phyloP scores from a whole-genome alignment of 1,140 invertebrate genomes.

The Pararge aegeria region DNA sequence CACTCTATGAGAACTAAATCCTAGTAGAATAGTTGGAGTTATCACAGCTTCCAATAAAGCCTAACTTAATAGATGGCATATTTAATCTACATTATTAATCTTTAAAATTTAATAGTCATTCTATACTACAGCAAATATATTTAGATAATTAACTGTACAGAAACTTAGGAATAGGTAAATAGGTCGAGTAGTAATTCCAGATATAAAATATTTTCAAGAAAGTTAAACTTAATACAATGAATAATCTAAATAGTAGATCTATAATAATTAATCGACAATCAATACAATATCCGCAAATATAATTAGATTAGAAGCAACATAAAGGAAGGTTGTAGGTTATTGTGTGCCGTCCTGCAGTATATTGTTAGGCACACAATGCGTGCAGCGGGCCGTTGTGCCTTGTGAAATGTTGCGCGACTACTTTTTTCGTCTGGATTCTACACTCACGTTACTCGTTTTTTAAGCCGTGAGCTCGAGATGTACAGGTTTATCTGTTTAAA shows the following conservation, averaged over 20 bases:
- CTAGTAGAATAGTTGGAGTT: no score
- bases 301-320: slow-evolving; percentile 24
- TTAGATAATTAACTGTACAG: no score
- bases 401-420: slow-evolving; percentile 78
- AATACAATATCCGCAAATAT: slow-evolving; percentile 19
- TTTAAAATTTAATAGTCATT: no score
- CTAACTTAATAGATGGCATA: no score
- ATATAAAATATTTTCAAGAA: no score
- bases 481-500: slow-evolving; percentile 79
- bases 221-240: no score
- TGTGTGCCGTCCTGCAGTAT: slow-evolving; percentile 59
- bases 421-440: slow-evolving; percentile 79
- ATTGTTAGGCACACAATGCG: slow-evolving; percentile 76
- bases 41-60: no score
- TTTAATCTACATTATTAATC: no score
- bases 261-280: not conserved
- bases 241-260: no score
- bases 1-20: no score
- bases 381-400: slow-evolving; percentile 74
- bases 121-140: no score
- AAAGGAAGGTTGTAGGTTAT: slow-evolving; percentile 41
- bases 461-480: slow-evolving; percentile 74
- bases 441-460: slow-evolving; percentile 76
- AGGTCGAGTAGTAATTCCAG: no score
- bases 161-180: not conserved